phyloP scores from a whole-genome alignment of 2,888 invertebrate genomes.

The Palloptera scutellata region DNA sequence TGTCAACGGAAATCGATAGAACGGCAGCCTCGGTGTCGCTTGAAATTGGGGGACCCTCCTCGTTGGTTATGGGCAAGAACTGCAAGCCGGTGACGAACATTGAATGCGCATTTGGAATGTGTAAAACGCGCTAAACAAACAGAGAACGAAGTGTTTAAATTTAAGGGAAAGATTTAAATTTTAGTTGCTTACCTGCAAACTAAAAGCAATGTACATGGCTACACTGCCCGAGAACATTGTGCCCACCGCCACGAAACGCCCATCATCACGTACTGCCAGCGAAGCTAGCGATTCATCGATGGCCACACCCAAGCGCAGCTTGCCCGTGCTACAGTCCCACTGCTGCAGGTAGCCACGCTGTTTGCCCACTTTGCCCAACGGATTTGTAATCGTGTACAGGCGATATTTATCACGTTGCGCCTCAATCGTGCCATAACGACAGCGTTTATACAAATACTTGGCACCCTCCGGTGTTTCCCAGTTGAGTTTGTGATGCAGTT shows the following conservation, averaged over 20 bases:
- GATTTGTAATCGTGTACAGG: slow-evolving; percentile 83
- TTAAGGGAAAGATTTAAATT: background rate
- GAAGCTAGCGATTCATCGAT: slow-evolving; percentile 83
- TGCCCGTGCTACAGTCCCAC: slow-evolving; percentile 76
- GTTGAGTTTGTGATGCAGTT: slow-evolving; percentile 73
- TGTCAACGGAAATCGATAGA: slow-evolving; percentile 95
- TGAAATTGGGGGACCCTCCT: slow-evolving; percentile 76
- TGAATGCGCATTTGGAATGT: slow-evolving; percentile 85
- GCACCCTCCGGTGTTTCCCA: slow-evolving; percentile 80
- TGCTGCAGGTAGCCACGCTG: slow-evolving; percentile 78
- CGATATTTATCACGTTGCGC: slow-evolving; percentile 72
- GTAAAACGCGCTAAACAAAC: slow-evolving; percentile 75
- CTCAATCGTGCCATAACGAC: slow-evolving; percentile 80
- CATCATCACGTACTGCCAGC: slow-evolving; percentile 89
- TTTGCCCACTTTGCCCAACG: slow-evolving; percentile 75
- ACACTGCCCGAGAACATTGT: slow-evolving; percentile 94
- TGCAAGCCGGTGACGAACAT: slow-evolving; percentile 97
- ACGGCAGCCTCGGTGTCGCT: slow-evolving; percentile 85
- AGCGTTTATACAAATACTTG: slow-evolving; percentile 85
- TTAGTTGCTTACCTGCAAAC: slow-evolving; percentile 74
- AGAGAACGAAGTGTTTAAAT: too few species aligned
- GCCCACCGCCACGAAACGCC: slow-evolving; percentile 89
- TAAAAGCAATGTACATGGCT: slow-evolving; percentile 89
- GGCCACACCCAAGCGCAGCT: slow-evolving; percentile 68
- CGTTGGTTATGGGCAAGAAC: slow-evolving; percentile 80